A percentile compares a stretch with the other conserved stretches of the same genome.
phyloP scores from a whole-genome alignment of 2,888 invertebrate species.

The Apotomis betuletana region DNA sequence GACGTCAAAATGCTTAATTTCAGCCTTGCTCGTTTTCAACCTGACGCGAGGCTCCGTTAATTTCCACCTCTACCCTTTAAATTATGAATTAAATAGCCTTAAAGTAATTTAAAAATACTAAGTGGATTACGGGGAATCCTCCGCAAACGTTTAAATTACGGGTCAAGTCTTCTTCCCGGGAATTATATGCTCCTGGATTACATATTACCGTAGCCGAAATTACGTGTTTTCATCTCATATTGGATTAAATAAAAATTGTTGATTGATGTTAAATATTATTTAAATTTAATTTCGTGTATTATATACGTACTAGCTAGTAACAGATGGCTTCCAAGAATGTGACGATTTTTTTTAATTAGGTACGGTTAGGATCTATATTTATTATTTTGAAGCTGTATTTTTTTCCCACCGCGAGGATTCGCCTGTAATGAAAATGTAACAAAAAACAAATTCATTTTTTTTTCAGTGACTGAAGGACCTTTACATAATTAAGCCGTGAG shows the following conservation, averaged over 20 bases:
- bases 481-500: too few species aligned
- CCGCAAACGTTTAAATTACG: conserved; percentile 23
- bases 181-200: conserved; percentile 8
- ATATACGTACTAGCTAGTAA: too few species aligned
- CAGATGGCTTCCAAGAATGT: too few species aligned
- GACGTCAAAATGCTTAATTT: conserved; percentile 21
- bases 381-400: too few species aligned
- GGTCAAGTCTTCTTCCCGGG: conserved; percentile 4
- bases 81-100: conserved; percentile 34
- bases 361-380: too few species aligned
- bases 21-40: conserved; percentile 3
- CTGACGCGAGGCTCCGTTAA: conserved; percentile 21
- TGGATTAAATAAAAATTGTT: not conserved
- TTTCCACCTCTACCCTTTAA: conserved; percentile 27
- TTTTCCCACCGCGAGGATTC: too few species aligned
- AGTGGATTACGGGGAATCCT: conserved; percentile 24
- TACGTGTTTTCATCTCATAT: not conserved
- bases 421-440: too few species aligned
- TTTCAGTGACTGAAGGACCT: too few species aligned
- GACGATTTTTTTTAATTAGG: too few species aligned
- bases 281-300: too few species aligned
- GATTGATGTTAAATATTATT: too few species aligned
- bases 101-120: conserved; percentile 36
- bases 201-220: not conserved
- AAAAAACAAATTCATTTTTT: too few species aligned